Evolutionary conservation across 1,140 invertebrate species (phyloP).

Genomic region (Sinella curviseta): DNA sequence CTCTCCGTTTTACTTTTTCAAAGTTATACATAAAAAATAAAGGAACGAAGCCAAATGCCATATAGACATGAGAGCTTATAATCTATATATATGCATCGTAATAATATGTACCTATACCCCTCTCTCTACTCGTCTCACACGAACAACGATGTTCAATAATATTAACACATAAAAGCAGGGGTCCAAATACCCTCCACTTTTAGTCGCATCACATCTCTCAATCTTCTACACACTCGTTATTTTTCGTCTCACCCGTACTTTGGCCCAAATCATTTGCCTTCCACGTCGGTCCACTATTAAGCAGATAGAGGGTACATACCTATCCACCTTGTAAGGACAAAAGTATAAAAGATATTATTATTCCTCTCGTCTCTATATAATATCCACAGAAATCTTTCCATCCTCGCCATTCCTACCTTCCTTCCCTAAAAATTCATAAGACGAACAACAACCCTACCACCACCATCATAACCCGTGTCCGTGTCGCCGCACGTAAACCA

Average conservation of each 20-base stretch:
- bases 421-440: conserved; percentile 18
- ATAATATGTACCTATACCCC: background rate
- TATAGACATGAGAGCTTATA: background rate
- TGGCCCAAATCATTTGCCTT: conserved; percentile 18
- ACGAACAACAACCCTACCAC: background rate
- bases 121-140: background rate
- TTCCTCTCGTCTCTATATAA: background rate
- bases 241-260: conserved; percentile 19
- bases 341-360: conserved; percentile 27
- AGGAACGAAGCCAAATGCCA: background rate
- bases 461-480: background rate
- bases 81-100: background rate
- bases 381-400: conserved; percentile 10
- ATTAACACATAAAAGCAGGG: conserved; percentile 11
- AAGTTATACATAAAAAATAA: background rate
- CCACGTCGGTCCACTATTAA: conserved; percentile 7
- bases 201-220: conserved; percentile 5
- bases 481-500: background rate
- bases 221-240: conserved; percentile 6
- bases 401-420: conserved; percentile 23
- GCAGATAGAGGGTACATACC: conserved; percentile 16
- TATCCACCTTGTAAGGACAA: conserved; percentile 23
- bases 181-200: conserved; percentile 20
- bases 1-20: background rate
- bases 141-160: background rate